phyloP scores from a whole-genome alignment of 2,888 invertebrate genomes.

The Cryptophagus acutangulus region DNA sequence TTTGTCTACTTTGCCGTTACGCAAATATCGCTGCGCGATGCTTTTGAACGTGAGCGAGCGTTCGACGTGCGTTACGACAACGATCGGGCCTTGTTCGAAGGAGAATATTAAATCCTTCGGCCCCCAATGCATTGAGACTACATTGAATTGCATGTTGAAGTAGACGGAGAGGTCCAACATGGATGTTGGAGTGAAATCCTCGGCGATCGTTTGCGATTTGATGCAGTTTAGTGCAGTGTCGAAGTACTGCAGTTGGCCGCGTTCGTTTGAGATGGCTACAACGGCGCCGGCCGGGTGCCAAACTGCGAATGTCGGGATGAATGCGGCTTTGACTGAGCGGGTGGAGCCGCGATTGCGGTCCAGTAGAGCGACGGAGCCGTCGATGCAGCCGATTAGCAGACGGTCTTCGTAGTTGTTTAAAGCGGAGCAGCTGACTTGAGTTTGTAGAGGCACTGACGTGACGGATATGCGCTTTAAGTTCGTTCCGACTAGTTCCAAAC shows the following conservation, averaged over 20 bases:
- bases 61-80: slow-evolving; percentile 38
- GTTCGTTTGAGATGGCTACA: slow-evolving; percentile 63
- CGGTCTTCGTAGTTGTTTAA: slow-evolving; percentile 67
- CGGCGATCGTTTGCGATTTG: slow-evolving; percentile 61
- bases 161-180: slow-evolving; percentile 61
- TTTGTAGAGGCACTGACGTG: slow-evolving; percentile 65
- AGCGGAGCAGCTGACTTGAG: slow-evolving; percentile 62
- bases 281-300: slow-evolving; percentile 71
- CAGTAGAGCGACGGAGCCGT: slow-evolving; percentile 75
- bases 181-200: slow-evolving; percentile 58
- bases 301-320: slow-evolving; percentile 68
- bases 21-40: slow-evolving; percentile 55
- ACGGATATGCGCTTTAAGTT: slow-evolving; percentile 61
- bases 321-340: slow-evolving; percentile 69
- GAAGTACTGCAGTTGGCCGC: slow-evolving; percentile 70
- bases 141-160: slow-evolving; percentile 47
- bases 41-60: slow-evolving; percentile 36
- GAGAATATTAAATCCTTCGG: slow-evolving; percentile 50
- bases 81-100: slow-evolving; percentile 60
- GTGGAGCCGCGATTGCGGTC: slow-evolving; percentile 72
- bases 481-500: slow-evolving; percentile 56
- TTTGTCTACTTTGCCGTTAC: slow-evolving; percentile 59
- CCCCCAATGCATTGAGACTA: slow-evolving; percentile 42
- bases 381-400: slow-evolving; percentile 76
- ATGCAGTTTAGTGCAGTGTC: slow-evolving; percentile 66